A percentile compares a stretch with the other conserved stretches of the same genome.
These are phyloP conservation scores for Chrysolina haemoptera DNA, from an alignment of 2,888 invertebrate genomes.

Conservation along the genomic window DNA sequence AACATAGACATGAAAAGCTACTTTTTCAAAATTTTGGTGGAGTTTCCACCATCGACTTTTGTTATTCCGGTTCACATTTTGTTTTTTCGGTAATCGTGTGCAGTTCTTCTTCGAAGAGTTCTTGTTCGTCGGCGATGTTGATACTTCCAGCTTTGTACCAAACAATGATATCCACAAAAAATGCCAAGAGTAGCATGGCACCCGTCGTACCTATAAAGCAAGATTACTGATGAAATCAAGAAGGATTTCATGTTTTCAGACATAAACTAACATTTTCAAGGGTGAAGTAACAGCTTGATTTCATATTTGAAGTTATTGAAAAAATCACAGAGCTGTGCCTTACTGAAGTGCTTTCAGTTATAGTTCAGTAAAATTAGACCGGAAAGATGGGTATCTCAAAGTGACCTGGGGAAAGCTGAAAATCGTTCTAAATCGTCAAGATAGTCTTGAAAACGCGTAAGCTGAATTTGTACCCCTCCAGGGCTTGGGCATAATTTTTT, in stretches of 20 bases:
- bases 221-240: not conserved
- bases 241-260: not conserved
- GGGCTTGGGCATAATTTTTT: no score
- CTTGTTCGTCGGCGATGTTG: constrained; percentile 76
- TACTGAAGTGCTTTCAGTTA: no score
- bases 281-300: no score
- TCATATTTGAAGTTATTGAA: no score
- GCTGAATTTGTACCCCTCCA: no score
- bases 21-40: constrained; percentile 31
- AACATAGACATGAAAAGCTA: constrained; percentile 29
- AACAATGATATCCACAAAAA: constrained; percentile 89
- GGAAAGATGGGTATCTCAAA: no score
- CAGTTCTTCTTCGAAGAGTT: constrained; percentile 69
- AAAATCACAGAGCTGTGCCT: no score
- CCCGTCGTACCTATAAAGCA: constrained; percentile 83
- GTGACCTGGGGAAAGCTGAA: no score
- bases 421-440: no score
- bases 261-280: no score
- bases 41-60: constrained; percentile 53
- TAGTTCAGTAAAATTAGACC: no score
- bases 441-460: no score
- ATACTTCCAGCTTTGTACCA: constrained; percentile 92
- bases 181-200: constrained; percentile 87
- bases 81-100: constrained; percentile 68
- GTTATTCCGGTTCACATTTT: constrained; percentile 61